Evolutionary conservation across 1,140 invertebrate species (phyloP).

Genomic region (Orussus abietinus): DNA sequence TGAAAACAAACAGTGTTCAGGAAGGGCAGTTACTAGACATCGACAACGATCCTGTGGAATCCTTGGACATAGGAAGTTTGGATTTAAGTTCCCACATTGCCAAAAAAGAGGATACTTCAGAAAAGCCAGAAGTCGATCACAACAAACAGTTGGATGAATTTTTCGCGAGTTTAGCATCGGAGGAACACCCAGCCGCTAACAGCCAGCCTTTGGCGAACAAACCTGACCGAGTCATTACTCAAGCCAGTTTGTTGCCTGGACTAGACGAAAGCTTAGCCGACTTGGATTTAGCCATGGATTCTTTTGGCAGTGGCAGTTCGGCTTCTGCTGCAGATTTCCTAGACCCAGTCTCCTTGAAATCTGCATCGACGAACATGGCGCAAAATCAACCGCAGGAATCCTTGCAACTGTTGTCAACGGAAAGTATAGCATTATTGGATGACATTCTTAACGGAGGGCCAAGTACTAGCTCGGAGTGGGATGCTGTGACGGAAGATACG

Average conservation of each 20-base stretch:
- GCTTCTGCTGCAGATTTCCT: constrained; percentile 29
- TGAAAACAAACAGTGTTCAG: constrained; percentile 20
- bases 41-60: constrained; percentile 22
- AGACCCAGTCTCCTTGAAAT: constrained; percentile 23
- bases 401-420: constrained; percentile 36
- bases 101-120: constrained; percentile 17
- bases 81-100: constrained; percentile 18
- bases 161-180: constrained; percentile 26
- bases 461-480: constrained; percentile 32
- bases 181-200: constrained; percentile 16
- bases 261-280: constrained; percentile 30
- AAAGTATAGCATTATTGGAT: constrained; percentile 42
- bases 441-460: constrained; percentile 40
- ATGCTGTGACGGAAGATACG: constrained; percentile 36
- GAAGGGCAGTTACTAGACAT: constrained; percentile 41
- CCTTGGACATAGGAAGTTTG: constrained; percentile 19
- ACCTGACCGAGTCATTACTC: constrained; percentile 4
- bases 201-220: constrained; percentile 7
- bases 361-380: constrained; percentile 11
- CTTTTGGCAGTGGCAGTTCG: constrained; percentile 23
- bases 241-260: constrained; percentile 16
- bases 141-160: constrained; percentile 35
- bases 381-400: constrained; percentile 26
- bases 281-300: constrained; percentile 33
- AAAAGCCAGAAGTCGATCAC: constrained; percentile 12